Conservation (phyloP, 92 coral and sea anemone species). For the Umimayanthus chanpuru region DNA sequence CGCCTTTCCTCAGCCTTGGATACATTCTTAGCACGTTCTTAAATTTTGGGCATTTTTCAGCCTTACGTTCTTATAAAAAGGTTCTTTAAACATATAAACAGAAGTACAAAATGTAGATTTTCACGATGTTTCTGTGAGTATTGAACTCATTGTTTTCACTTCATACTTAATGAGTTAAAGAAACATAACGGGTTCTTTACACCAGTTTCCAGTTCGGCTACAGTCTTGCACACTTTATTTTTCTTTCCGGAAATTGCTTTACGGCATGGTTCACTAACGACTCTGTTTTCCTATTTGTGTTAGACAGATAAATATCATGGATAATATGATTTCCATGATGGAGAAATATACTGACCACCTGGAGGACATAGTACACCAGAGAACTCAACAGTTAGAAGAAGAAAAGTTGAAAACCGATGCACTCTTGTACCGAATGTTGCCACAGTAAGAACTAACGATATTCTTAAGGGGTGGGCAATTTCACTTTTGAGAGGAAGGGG, state of each 20-base stretch:
- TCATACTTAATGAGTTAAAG: neutral
- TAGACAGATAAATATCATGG: conserved; percentile 82
- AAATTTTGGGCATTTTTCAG: too few species aligned
- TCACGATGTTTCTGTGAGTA: too few species aligned
- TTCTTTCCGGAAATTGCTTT: neutral
- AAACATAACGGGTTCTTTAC: neutral
- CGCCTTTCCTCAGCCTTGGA: too few species aligned
- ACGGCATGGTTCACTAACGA: too few species aligned
- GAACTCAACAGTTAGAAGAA: conserved; percentile 75
- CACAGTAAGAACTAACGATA: conserved; percentile 53
- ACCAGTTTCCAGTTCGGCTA: neutral
- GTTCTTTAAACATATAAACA: too few species aligned
- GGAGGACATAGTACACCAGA: conserved; percentile 68
- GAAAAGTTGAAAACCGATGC: conserved; percentile 83
- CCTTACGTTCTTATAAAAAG: too few species aligned
- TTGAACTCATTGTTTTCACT: too few species aligned
- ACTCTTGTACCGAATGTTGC: conserved; percentile 75
- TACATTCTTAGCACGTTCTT: too few species aligned
- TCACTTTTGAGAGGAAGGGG: too few species aligned
- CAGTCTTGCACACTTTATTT: neutral
- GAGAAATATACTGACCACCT: conserved; percentile 80
- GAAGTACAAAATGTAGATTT: too few species aligned
- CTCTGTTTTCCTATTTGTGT: neutral
- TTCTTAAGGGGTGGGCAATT: too few species aligned
- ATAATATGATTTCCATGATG: conserved; percentile 84